Percentiles rank a stretch among this genome's conserved stretches.
Conservation (phyloP, 2,797 vertebrate genomes). For the Chaetodon trifasciatus region DNA sequence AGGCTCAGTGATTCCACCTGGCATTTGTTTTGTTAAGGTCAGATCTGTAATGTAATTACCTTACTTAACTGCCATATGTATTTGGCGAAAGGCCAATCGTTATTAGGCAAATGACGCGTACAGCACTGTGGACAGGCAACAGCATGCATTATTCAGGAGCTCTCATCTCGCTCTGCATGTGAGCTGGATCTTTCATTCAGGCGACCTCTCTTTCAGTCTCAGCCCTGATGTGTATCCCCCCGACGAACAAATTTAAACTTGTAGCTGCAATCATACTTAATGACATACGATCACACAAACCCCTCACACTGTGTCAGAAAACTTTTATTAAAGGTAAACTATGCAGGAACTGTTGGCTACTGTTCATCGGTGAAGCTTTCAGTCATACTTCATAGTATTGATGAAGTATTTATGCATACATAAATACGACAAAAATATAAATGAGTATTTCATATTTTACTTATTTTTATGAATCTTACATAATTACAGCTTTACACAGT, state of each 20-base stretch:
- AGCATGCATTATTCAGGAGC: slow-evolving; percentile 71
- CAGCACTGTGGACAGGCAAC: slow-evolving; percentile 47
- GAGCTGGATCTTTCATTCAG: neutral
- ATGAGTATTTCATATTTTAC: too few species aligned
- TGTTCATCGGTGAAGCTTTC: too few species aligned
- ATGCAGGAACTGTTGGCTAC: too few species aligned
- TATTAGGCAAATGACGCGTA: slow-evolving; percentile 45
- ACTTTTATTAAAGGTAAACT: too few species aligned
- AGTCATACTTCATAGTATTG: too few species aligned
- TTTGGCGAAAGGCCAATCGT: slow-evolving; percentile 66
- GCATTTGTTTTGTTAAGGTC: slow-evolving; percentile 67
- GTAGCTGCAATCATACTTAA: too few species aligned
- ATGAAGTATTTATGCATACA: neutral
- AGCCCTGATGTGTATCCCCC: slow-evolving; percentile 27
- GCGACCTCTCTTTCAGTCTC: slow-evolving; percentile 27
- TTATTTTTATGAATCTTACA: too few species aligned
- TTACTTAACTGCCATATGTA: slow-evolving; percentile 55
- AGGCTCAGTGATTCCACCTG: slow-evolving; percentile 32
- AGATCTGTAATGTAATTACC: slow-evolving; percentile 61
- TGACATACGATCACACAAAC: too few species aligned
- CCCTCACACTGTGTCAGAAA: too few species aligned
- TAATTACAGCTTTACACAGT: too few species aligned
- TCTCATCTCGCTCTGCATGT: slow-evolving; percentile 11
- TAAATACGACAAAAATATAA: too few species aligned
- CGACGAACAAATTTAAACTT: too few species aligned